Conservation (phyloP, 2,797 vertebrate species). For the Poecile montanus region DNA sequence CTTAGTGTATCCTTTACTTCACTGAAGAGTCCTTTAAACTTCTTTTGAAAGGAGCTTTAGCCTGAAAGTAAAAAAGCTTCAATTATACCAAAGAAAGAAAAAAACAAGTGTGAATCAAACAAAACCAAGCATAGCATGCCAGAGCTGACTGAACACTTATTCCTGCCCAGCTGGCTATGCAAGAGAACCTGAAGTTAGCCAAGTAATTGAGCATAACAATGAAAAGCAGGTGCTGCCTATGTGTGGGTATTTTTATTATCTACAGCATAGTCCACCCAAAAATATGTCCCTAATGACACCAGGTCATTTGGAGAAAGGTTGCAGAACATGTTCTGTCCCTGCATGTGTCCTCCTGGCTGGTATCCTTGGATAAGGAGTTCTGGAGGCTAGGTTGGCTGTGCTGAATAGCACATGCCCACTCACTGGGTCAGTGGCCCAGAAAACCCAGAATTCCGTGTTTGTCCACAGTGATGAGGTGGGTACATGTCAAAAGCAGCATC, state of each 20-base stretch:
- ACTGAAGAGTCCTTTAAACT: background rate
- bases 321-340: background rate
- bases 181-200: background rate
- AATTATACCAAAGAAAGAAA: background rate
- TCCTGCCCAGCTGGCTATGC: background rate
- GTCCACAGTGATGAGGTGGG: background rate
- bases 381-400: background rate
- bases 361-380: background rate
- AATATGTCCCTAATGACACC: background rate
- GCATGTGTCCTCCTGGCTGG: rapidly evolving
- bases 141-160: background rate
- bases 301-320: background rate
- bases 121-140: background rate
- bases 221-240: background rate
- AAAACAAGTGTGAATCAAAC: background rate
- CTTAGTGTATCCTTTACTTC: background rate
- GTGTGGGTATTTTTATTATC: background rate
- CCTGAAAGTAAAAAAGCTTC: background rate
- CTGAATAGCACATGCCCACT: background rate
- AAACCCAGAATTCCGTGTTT: background rate
- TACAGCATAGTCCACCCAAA: background rate
- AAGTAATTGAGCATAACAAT: background rate
- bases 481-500: background rate
- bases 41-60: background rate
- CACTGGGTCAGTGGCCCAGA: rapidly evolving